Evolutionary conservation across 53 echinoderm and acorn worm species (phyloP).

Genomic region (Echinarachnius parma): DNA sequence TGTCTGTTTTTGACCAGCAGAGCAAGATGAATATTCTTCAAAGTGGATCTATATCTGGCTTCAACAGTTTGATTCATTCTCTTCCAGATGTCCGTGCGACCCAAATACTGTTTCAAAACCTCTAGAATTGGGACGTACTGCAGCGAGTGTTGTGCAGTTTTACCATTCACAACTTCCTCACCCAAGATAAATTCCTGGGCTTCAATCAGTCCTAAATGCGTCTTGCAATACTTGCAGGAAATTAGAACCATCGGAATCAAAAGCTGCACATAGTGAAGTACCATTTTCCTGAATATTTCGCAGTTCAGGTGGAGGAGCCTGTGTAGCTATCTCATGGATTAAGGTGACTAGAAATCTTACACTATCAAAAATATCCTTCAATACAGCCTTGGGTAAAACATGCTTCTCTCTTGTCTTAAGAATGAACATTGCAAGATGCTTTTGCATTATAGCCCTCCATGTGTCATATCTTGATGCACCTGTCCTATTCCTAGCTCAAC

Average conservation of each 20-base stretch:
- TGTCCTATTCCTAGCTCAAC: no score
- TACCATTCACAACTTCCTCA: constrained; percentile 43
- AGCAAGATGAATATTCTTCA: constrained; percentile 10
- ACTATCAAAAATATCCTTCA: constrained; percentile 45
- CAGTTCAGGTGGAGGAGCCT: no score
- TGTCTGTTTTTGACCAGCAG: constrained; percentile 19
- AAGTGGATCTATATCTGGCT: background rate
- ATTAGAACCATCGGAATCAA: no score
- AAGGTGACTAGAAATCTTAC: no score
- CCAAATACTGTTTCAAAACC: constrained; percentile 46
- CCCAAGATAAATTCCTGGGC: constrained; percentile 40
- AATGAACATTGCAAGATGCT: constrained; percentile 49
- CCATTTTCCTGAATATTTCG: no score
- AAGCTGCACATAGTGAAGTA: no score
- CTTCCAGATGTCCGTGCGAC: constrained; percentile 50
- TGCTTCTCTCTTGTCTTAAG: constrained; percentile 53
- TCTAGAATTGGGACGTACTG: constrained; percentile 53
- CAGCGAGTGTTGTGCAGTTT: constrained; percentile 38
- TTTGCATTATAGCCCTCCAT: no score
- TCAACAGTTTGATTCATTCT: constrained; percentile 43
- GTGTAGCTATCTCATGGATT: no score
- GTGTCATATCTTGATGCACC: no score
- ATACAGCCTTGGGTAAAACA: constrained; percentile 27
- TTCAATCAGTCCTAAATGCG: constrained; percentile 38
- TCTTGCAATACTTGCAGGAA: constrained; percentile 41